Evolutionary conservation across 2,888 invertebrate genomes (phyloP).

Genomic region (Cremastinae sp.): DNA sequence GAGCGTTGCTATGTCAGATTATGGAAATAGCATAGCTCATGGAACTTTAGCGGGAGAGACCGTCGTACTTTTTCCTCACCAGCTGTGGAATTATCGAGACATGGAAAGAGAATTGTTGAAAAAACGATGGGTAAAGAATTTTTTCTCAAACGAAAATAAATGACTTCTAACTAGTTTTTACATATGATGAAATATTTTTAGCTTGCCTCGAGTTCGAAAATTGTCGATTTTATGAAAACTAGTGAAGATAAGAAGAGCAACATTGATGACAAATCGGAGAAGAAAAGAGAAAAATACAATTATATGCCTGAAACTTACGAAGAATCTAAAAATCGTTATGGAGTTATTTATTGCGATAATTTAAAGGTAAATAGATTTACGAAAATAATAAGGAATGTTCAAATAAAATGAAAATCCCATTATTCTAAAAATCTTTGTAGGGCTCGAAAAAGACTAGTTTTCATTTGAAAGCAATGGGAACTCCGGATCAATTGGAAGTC

Average conservation of each 20-base stretch:
- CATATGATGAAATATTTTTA: constrained; percentile 55
- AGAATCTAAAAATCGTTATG: constrained; percentile 75
- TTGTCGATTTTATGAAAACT: constrained; percentile 69
- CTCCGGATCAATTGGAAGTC: constrained; percentile 67
- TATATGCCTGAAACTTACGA: constrained; percentile 75
- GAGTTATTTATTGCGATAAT: constrained; percentile 75
- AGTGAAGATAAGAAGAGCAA: constrained; percentile 31
- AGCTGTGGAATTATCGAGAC: constrained; percentile 76
- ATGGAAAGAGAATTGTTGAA: constrained; percentile 71
- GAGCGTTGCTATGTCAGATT: constrained; percentile 80
- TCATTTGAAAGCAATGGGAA: constrained; percentile 16
- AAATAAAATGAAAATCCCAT: neutral
- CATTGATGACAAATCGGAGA: constrained; percentile 27
- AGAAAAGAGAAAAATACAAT: constrained; percentile 65
- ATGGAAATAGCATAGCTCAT: constrained; percentile 82
- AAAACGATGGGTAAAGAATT: constrained; percentile 71
- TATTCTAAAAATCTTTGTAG: neutral
- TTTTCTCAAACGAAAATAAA: neutral
- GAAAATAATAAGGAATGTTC: constrained; percentile 3
- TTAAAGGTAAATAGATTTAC: constrained; percentile 62
- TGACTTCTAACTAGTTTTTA: neutral
- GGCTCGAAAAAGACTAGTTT: neutral
- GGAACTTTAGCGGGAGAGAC: constrained; percentile 82
- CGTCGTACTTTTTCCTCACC: constrained; percentile 80
- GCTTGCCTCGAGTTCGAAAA: constrained; percentile 70